Conservation (phyloP, 2,113 vertebrate genomes). For the Promerops cafer region DNA sequence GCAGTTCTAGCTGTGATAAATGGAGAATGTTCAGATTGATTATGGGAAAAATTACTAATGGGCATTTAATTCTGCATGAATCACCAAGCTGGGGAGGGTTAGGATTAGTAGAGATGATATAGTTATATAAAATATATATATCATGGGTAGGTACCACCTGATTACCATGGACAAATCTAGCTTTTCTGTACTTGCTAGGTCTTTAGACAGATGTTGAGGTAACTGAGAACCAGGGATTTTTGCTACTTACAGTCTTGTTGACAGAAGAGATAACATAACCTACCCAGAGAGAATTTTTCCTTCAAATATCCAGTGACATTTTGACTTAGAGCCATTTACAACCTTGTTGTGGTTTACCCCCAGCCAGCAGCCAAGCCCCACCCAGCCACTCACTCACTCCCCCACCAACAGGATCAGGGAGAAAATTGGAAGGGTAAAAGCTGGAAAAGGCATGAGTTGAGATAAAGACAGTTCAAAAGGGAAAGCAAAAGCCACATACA, state of each 20-base stretch:
- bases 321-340: neutral
- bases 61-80: neutral
- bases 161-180: neutral
- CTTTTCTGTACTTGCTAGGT: neutral
- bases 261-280: neutral
- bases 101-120: neutral
- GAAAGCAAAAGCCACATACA: neutral
- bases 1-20: neutral
- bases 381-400: neutral
- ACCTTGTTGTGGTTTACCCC: neutral
- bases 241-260: neutral
- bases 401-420: neutral
- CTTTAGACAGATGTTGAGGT: neutral
- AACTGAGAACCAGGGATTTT: neutral
- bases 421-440: neutral
- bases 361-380: neutral
- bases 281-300: neutral
- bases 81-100: neutral
- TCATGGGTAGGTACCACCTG: neutral
- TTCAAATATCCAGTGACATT: neutral
- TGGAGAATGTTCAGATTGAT: neutral
- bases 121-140: neutral
- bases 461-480: neutral
- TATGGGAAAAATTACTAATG: neutral
- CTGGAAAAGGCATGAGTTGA: neutral